Evolutionary conservation across 2,797 vertebrate genomes (phyloP).

Genomic region (Chelon labrosus): DNA sequence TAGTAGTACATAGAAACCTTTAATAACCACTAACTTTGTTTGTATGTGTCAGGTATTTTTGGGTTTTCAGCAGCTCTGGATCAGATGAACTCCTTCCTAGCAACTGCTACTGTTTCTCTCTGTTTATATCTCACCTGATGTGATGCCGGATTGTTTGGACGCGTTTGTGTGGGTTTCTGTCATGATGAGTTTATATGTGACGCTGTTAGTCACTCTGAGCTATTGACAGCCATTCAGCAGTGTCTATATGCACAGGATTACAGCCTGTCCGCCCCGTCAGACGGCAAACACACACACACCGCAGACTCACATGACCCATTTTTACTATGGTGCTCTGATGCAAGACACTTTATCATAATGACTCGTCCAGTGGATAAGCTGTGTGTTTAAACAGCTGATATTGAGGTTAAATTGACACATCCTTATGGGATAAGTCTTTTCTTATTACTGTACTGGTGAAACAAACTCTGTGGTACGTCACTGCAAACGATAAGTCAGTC

Average conservation of each 20-base stretch:
- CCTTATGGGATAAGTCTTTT: background rate
- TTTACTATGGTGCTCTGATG: background rate
- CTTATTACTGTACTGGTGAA: background rate
- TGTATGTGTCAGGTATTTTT: background rate
- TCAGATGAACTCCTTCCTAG: background rate
- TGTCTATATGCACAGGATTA: slow-evolving; percentile 66
- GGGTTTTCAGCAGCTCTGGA: background rate
- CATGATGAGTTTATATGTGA: slow-evolving; percentile 15
- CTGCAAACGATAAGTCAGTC: background rate
- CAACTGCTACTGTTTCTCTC: slow-evolving; percentile 5
- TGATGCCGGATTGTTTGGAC: background rate
- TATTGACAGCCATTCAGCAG: slow-evolving; percentile 43
- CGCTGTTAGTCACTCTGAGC: slow-evolving; percentile 10
- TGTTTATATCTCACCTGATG: background rate
- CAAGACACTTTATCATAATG: background rate
- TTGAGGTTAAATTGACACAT: background rate
- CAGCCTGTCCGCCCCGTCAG: slow-evolving; percentile 42
- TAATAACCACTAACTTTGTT: background rate
- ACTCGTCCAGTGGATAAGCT: background rate
- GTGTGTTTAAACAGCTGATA: background rate
- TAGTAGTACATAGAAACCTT: no score
- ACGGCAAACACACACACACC: slow-evolving; percentile 54
- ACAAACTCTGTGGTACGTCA: background rate
- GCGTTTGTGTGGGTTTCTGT: slow-evolving; percentile 28
- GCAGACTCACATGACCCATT: slow-evolving; percentile 16